Conservation (phyloP, 2,888 invertebrate species). For the Leptopilina syphax region DNA sequence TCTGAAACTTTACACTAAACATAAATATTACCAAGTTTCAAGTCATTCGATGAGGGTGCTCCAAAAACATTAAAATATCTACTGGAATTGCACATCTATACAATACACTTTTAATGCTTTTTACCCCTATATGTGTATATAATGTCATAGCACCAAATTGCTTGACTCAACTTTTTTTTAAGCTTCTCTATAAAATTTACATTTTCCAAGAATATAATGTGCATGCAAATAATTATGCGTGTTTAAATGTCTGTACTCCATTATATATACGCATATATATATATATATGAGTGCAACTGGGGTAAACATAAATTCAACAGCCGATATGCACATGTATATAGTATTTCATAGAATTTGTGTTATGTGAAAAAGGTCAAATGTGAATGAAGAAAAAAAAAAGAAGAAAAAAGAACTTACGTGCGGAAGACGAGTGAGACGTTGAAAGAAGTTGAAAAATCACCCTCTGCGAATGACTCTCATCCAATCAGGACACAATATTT, state of each 20-base stretch:
- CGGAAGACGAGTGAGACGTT: no score
- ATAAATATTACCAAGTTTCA: no score
- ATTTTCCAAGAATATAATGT: conserved; percentile 12
- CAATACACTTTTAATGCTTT: no score
- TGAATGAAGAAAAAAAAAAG: conserved; percentile 40
- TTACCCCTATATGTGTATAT: no score
- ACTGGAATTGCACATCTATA: no score
- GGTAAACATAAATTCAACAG: conserved; percentile 8
- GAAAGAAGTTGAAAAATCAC: conserved; percentile 7
- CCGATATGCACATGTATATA: conserved; percentile 4
- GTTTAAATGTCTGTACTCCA: conserved; percentile 1
- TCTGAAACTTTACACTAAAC: no score
- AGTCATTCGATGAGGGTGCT: no score
- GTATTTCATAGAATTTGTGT: background rate
- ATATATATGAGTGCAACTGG: background rate
- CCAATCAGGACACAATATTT: no score
- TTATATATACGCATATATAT: background rate
- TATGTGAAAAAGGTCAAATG: background rate
- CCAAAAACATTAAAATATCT: no score
- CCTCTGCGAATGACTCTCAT: background rate
- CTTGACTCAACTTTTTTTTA: background rate
- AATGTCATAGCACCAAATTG: background rate
- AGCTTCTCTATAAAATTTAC: conserved; percentile 12
- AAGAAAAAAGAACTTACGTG: no score
- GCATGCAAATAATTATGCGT: conserved; percentile 20